Base-by-base conservation (phyloP, 1,140 invertebrate genomes). In the Eueides isabella region DNA sequence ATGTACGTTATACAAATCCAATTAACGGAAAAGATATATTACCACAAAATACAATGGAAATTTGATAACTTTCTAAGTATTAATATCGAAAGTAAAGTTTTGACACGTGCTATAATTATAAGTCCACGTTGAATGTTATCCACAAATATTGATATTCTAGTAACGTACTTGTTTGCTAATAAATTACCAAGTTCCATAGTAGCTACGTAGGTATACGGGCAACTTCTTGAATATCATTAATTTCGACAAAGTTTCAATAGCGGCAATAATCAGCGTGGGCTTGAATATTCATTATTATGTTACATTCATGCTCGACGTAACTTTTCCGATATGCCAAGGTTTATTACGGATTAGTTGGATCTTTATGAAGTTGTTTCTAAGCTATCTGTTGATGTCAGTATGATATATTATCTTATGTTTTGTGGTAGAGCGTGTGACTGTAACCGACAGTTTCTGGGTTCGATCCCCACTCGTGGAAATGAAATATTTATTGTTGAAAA, bases 211-310 rank as follows among this genome's bases (percentile, higher is more conserved):
- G n/a, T n/a, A n/a, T n/a, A n/a, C 76, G 78, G 65, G 35, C 16
- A 86, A 85, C 75, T 86, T 85, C 74, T 79, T 78, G 85, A 85
- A 86, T 85, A 86, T 81, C 85, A 86, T 86, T 86, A 86, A 84
- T 82, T 80, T 80, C 85, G 83, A 84, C 80, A 82, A 85, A 83
- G 74, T 77, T 78, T 70, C 78, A 84, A 83, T 85, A 78, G 82
- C 71, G 66, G 71, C 41, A 72, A 72, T 81, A 85, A 85, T 80
- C 75, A 77, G 75, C 66, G 29, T 64, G 41, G 28, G 44, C 61
- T 29, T 72, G 71, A 72, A 66, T 66, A 67, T 72, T 67, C 63
- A 72, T 68, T 68, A 68, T 68, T 55, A 30, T 55, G 44, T 55
- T 0, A 26, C 48, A 26, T 55, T 55, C 26, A 55, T 23, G 48